phyloP scores from a whole-genome alignment of 2,888 invertebrate genomes.

The Tenthredo livida region DNA sequence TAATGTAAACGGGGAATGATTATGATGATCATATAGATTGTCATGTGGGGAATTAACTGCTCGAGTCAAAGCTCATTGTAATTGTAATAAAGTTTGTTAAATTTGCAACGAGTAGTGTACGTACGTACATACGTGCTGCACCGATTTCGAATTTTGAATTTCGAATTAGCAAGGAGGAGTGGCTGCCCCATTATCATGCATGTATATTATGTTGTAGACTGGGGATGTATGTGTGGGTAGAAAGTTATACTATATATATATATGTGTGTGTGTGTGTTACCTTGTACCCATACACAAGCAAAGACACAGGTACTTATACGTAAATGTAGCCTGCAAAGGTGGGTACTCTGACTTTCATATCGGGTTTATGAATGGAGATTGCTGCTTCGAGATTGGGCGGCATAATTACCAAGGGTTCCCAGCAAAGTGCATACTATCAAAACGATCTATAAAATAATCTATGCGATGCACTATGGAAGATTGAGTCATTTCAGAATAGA shows the following conservation, averaged over 20 bases:
- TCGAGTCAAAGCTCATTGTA: neutral
- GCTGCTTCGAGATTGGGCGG: slow-evolving; percentile 37
- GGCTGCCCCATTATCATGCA: slow-evolving; percentile 22
- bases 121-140: neutral
- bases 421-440: slow-evolving; percentile 39
- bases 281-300: neutral
- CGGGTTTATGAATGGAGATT: slow-evolving; percentile 50
- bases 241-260: no score
- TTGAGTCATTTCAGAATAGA: slow-evolving; percentile 19
- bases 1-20: neutral
- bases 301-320: neutral
- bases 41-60: no score
- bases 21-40: neutral
- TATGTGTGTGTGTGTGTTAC: neutral
- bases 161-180: slow-evolving; percentile 31
- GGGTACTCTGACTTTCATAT: slow-evolving; percentile 46
- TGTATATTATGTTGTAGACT: neutral
- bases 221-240: neutral
- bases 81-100: slow-evolving; percentile 23
- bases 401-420: slow-evolving; percentile 38
- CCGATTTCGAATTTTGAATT: slow-evolving; percentile 46
- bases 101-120: neutral
- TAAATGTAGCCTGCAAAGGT: slow-evolving; percentile 33
- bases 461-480: slow-evolving; percentile 23
- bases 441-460: slow-evolving; percentile 44